Evolutionary conservation across 1,140 invertebrate genomes (phyloP).

Genomic region (Sitophilus oryzae): DNA sequence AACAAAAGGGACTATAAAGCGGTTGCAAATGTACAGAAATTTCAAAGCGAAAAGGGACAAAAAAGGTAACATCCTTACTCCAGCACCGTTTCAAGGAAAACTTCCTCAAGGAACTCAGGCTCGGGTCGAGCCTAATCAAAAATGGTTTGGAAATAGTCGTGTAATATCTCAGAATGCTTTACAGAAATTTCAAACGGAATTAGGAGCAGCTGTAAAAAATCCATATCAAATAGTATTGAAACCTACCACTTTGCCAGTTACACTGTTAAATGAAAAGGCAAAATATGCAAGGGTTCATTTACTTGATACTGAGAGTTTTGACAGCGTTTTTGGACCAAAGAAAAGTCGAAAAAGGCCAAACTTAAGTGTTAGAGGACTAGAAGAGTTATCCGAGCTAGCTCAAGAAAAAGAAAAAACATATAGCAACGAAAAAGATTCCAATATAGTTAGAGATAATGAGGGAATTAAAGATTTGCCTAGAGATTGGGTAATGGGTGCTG

Average conservation of each 20-base stretch:
- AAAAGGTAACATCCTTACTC: slow-evolving; percentile 85
- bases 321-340: slow-evolving; percentile 92
- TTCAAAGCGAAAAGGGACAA: slow-evolving; percentile 91
- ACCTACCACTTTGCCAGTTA: slow-evolving; percentile 90
- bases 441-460: slow-evolving; percentile 76
- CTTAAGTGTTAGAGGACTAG: slow-evolving; percentile 65
- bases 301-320: slow-evolving; percentile 91
- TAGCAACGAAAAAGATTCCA: slow-evolving; percentile 70
- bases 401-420: slow-evolving; percentile 71
- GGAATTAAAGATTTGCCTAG: slow-evolving; percentile 67
- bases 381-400: slow-evolving; percentile 64
- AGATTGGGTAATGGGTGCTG: slow-evolving; percentile 85
- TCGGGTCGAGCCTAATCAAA: slow-evolving; percentile 92
- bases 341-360: slow-evolving; percentile 87
- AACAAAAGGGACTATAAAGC: slow-evolving; percentile 89
- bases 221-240: slow-evolving; percentile 98
- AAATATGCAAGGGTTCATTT: slow-evolving; percentile 90
- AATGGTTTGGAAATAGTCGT: slow-evolving; percentile 95
- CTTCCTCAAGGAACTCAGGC: slow-evolving; percentile 85
- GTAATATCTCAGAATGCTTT: slow-evolving; percentile 90
- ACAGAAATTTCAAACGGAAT: slow-evolving; percentile 95
- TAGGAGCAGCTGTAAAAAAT: slow-evolving; percentile 89
- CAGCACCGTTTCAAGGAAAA: slow-evolving; percentile 85
- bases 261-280: slow-evolving; percentile 87
- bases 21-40: slow-evolving; percentile 96